Base-by-base conservation (phyloP, 2,113 vertebrate genomes). In the Polypterus bichir region DNA sequence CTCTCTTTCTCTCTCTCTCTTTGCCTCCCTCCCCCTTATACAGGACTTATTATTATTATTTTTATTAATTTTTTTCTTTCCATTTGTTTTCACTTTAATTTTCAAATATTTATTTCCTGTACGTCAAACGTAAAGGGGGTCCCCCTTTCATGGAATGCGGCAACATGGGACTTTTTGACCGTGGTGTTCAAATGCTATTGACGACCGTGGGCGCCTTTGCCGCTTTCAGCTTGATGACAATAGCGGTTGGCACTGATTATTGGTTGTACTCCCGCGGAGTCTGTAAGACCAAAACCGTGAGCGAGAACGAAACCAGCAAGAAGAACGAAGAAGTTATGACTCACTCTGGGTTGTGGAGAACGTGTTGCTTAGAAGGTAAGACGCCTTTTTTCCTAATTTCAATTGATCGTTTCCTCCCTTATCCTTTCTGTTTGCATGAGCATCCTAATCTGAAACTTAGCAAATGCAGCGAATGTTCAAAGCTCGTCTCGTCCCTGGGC, bases 291-390 rank as follows among this genome's bases (percentile, higher is more conserved):
- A 97, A 95, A 88, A 90, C 84, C 81, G 91, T 86, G 83, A 94
- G 92, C 66, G 94, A 97, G 79, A 98, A 98, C 69, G 94, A 98
- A 86, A 98, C 93, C 85, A 92, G 90, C 89, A 97, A 98, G 89
- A 97, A 97, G 88, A 97, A 98, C 74, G 94, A 97, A 81, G 93
- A 97, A 90, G 93, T 97, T 82, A 97, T 97, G 93, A 97, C 94
- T 76, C 94, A 97, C 84, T 97, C 94, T 66, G 94, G 94, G 83
- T 89, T 98, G 80, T 97, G 94, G 94, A 94, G 94, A 86, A 98
- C 93, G 81, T 98, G 94, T 91, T 97, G 94, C 85, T 85, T 97
- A 73, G 94, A 97, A 93, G 94, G 94, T 97, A 91, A 75, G 74
- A 27, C 27, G 27, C 27, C 27, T 27, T 27, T 27, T 27, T 27